Base-by-base conservation (phyloP, 2,113 vertebrate species). In the Syrmaticus mikado region DNA sequence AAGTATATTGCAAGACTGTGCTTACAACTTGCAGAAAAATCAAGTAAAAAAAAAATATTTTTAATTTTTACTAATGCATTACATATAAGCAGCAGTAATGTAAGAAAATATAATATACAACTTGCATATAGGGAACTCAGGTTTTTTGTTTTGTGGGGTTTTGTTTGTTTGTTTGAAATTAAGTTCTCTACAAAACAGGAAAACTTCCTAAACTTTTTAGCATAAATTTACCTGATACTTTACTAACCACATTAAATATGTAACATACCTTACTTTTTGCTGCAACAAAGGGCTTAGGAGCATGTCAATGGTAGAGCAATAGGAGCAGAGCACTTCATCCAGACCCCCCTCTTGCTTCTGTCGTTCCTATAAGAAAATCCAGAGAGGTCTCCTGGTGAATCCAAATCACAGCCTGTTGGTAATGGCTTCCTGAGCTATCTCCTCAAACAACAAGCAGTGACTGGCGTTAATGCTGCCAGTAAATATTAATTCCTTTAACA, bases 21-120 rank as follows among this genome's bases (percentile, higher is more conserved):
- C 13, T 62, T 27, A 92, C 89, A 92, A 77, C 10, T 74, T 82
- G 67, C 85, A 87, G 22, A 46, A 90, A 96, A 76, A 72, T 17
- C 7, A 92, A 73, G 60, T 11, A n/a, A 66, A 86, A 64, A 66
- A 86, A 64, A 89, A 62, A 41, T 7, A 75, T 8, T 36, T 93
- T 45, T 43, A 68, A 24, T 66, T 87, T 73, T 73, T 45, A 52
- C 70, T 58, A 82, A 45, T 48, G 81, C 5, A 6, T 67, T 52
- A 36, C 40, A 2, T 43, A 36, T 53, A 70, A 68, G 8, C 3
- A 70, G 34, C 8, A 80, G 22, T 32, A 76, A 36, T 22, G 5
- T 62, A 52, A 28, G 52, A 53, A 53, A 53, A 53, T 28, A 14
- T 53, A 53, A 53, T 28, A 53, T 7, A 24, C 48, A 50, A 52